Evolutionary conservation across 2,113 vertebrate species (phyloP).

Genomic region (Macrotis lagotis): DNA sequence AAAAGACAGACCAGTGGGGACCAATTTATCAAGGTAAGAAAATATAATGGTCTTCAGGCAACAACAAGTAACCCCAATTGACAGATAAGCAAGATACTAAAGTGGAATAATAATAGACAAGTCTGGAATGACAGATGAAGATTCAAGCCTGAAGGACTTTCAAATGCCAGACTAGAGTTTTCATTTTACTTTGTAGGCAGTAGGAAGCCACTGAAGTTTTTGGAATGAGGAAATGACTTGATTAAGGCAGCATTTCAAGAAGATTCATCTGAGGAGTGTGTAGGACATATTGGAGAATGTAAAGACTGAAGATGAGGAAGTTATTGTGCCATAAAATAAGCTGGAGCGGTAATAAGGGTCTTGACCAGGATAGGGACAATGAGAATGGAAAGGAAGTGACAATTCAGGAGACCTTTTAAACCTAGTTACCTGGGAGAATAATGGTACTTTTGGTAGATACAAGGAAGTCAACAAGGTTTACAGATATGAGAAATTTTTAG

Average conservation of each 20-base stretch:
- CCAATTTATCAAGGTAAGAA: background rate
- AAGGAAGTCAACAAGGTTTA: background rate
- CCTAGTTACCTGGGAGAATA: background rate
- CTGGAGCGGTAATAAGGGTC: background rate
- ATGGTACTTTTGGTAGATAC: background rate
- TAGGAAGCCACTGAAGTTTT: background rate
- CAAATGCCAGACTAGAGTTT: background rate
- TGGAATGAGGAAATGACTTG: background rate
- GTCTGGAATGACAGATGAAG: background rate
- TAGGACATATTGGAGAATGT: background rate
- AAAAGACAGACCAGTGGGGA: background rate
- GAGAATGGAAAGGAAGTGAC: background rate
- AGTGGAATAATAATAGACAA: background rate
- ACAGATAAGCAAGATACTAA: background rate
- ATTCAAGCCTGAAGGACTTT: background rate
- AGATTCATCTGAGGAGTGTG: background rate
- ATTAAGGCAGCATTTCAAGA: background rate
- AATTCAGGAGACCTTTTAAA: background rate
- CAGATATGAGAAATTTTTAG: background rate
- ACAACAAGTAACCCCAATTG: background rate
- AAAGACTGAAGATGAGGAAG: background rate
- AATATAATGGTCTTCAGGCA: background rate
- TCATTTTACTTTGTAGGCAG: background rate
- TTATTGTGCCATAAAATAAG: background rate
- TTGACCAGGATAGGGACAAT: background rate